phyloP scores from a whole-genome alignment of 2,888 invertebrate species.

The Camponotus fellah region DNA sequence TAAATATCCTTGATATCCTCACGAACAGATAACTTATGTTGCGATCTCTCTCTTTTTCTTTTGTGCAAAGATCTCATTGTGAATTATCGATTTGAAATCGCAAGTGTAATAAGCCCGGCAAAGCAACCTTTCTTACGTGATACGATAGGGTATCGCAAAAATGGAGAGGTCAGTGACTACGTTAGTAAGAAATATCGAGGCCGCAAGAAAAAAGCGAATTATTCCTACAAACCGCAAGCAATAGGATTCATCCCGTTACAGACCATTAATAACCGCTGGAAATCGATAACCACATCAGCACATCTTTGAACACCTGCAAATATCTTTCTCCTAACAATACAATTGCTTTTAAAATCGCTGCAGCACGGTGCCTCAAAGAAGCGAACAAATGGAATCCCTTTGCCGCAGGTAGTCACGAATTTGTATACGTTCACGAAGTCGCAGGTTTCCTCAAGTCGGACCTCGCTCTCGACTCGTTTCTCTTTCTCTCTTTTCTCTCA shows the following conservation, averaged over 20 bases:
- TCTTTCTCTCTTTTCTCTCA: neutral
- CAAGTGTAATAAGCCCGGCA: slow-evolving; percentile 15
- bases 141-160: slow-evolving; percentile 33
- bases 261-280: slow-evolving; percentile 48
- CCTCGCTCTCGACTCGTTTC: slow-evolving; percentile 10
- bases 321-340: slow-evolving; percentile 41
- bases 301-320: slow-evolving; percentile 46
- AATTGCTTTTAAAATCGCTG: slow-evolving; percentile 44
- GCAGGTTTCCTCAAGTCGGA: slow-evolving; percentile 35
- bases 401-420: slow-evolving; percentile 73
- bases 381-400: slow-evolving; percentile 58
- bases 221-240: neutral
- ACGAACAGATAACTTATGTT: slow-evolving; percentile 46
- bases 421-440: slow-evolving; percentile 60
- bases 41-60: neutral
- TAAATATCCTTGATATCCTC: slow-evolving; percentile 37
- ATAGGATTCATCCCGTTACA: slow-evolving; percentile 16
- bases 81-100: slow-evolving; percentile 41
- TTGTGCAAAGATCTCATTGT: slow-evolving; percentile 35
- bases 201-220: neutral
- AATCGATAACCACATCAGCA: slow-evolving; percentile 61
- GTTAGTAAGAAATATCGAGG: slow-evolving; percentile 29
- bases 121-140: slow-evolving; percentile 38
- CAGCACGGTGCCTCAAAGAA: slow-evolving; percentile 38
- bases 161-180: slow-evolving; percentile 18